Conservation (phyloP, 1,140 invertebrate species). For the Ceratitis capitata region DNA sequence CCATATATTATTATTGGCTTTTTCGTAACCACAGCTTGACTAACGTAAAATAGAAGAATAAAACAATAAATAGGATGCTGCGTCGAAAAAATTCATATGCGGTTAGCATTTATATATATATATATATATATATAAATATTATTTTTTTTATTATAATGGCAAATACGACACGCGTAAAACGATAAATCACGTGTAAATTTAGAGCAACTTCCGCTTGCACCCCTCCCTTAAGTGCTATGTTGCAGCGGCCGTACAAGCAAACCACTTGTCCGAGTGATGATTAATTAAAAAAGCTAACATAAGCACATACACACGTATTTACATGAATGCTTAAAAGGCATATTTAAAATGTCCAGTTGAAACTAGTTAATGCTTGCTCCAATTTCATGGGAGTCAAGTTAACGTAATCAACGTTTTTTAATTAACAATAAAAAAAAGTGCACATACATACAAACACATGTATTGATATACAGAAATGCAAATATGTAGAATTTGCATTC, state of each 20-base stretch:
- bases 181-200: background rate
- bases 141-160: too few species aligned
- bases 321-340: background rate
- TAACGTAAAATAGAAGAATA: background rate
- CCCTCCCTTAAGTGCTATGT: background rate
- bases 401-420: background rate
- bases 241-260: background rate
- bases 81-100: background rate
- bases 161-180: too few species aligned
- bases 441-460: background rate
- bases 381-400: background rate
- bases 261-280: background rate
- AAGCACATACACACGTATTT: background rate
- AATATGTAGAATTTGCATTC: background rate
- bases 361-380: background rate
- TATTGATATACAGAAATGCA: background rate
- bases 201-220: background rate
- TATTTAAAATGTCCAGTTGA: background rate
- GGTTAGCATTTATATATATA: background rate
- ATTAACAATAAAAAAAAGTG: background rate
- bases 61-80: too few species aligned
- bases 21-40: background rate
- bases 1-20: background rate
- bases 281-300: background rate
- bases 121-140: background rate